phyloP scores from a whole-genome alignment of 1,140 invertebrate genomes.

The Aphelenchoides fujianensis region DNA sequence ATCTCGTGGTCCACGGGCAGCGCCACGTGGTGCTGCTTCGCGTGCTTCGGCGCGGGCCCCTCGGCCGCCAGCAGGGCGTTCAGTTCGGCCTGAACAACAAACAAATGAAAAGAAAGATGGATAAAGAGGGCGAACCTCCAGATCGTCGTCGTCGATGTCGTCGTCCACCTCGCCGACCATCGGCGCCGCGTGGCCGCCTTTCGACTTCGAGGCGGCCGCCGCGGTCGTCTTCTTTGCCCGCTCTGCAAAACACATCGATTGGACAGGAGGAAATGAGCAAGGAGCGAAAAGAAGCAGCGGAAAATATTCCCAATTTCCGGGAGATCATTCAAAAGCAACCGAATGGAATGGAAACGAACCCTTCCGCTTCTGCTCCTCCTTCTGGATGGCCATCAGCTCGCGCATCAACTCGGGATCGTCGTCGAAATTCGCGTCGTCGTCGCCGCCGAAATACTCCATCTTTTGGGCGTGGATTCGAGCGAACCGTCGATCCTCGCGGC shows the following conservation, averaged over 20 bases:
- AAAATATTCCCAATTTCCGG: too few species aligned
- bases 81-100: conserved; percentile 21
- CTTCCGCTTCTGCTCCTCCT: neutral
- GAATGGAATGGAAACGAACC: conserved; percentile 1
- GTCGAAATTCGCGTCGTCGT: neutral
- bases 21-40: conserved; percentile 6
- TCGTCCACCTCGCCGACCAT: neutral
- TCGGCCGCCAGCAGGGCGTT: conserved; percentile 1
- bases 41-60: neutral
- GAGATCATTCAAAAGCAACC: neutral
- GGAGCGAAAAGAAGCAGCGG: too few species aligned
- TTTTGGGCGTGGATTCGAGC: neutral
- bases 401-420: conserved; percentile 4
- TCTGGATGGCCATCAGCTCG: neutral
- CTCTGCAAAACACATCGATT: neutral
- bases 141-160: conserved; percentile 17
- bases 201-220: neutral
- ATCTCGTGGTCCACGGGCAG: neutral
- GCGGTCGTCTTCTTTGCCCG: neutral
- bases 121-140: conserved; percentile 15
- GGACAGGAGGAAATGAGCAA: too few species aligned
- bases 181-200: neutral
- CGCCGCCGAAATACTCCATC: neutral
- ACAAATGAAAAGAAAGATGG: too few species aligned
- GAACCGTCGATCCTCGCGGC: neutral